Base-by-base conservation (phyloP, 2,113 vertebrate genomes). In the Epinephelus cyanopodus region DNA sequence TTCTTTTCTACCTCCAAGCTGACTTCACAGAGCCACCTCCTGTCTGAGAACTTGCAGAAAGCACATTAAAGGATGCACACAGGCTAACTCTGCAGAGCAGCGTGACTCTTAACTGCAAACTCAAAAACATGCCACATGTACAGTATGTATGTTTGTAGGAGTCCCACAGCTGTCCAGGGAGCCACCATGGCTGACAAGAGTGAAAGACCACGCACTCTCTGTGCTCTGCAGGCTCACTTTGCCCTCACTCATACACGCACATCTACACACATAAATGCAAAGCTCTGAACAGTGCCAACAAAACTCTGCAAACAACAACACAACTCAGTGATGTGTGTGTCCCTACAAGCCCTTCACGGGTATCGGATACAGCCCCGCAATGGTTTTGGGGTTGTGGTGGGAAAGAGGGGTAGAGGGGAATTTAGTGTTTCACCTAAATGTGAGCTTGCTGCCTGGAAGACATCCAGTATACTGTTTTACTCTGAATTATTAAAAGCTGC, bases 401-500 rank as follows among this genome's bases (percentile, higher is more conserved):
- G 25, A 63, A 54, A 56, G 57, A 73, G 58, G 61, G 53, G 58
- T 70, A 66, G 76, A 72, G 67, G 78, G 50, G 81, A 82, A 83
- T 90, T 90, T 82, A 80, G 82, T 89, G 87, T 89, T 91, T 82
- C 75, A 73, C 90, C 82, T 90, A 79, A 92, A 85, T 88, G 83
- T 79, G 68, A 90, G 72, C 81, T 89, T 87, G 89, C 86, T 87
- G 87, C 89, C 90, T 91, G 72, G 87, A 91, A 88, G 87, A 91
- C 85, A 91, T 89, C 77, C 70, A 87, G 89, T 79, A 82, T 87
- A 86, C 86, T 85, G 87, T 92, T 93, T 93, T 90, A 90, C 74
- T 75, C 54, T 94, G 71, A 94, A 95, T 94, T 93, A 94, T 93
- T 94, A 90, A 94, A 91, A 87, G 74, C 85, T 56, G 81, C 87